Evolutionary conservation across 2,797 vertebrate genomes (phyloP).

Genomic region (Amphiprion clarkii): DNA sequence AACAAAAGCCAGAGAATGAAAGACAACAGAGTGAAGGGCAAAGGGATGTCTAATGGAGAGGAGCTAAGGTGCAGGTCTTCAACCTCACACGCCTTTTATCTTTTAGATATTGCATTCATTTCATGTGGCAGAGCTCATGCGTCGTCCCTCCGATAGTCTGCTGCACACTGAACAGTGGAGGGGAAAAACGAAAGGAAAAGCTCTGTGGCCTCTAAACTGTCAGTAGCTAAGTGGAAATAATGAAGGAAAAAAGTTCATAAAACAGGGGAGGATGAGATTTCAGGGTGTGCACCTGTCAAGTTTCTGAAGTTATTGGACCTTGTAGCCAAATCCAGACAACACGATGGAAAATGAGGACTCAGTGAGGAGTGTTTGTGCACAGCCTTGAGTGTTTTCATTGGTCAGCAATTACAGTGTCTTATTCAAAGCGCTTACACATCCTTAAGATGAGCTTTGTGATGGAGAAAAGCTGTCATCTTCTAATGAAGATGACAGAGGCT

Average conservation of each 20-base stretch:
- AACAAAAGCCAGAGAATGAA: constrained; percentile 81
- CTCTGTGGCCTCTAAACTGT: constrained; percentile 53
- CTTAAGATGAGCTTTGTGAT: constrained; percentile 64
- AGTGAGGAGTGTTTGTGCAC: constrained; percentile 58
- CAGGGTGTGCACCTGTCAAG: constrained; percentile 52
- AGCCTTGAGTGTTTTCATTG: constrained; percentile 66
- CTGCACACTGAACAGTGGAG: constrained; percentile 28
- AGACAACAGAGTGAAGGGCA: constrained; percentile 75
- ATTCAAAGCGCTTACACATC: constrained; percentile 68
- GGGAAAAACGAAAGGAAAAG: constrained; percentile 19
- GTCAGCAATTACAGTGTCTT: constrained; percentile 74
- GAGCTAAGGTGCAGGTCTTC: constrained; percentile 61
- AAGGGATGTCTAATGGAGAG: constrained; percentile 59
- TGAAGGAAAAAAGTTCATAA: constrained; percentile 55
- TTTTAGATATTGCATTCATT: constrained; percentile 64
- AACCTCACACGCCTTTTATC: constrained; percentile 65
- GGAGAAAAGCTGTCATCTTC: constrained; percentile 63
- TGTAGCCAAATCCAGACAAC: constrained; percentile 67
- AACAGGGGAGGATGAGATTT: constrained; percentile 47
- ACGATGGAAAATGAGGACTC: constrained; percentile 62
- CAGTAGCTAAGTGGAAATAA: constrained; percentile 62
- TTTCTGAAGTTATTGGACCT: constrained; percentile 72
- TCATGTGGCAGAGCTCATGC: constrained; percentile 39
- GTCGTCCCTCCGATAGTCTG: constrained; percentile 39
- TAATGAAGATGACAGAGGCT: constrained; percentile 70